Evolutionary conservation across 64 coral and sea anemone species (phyloP).

Genomic region (Dendrophyllia cribrosa): DNA sequence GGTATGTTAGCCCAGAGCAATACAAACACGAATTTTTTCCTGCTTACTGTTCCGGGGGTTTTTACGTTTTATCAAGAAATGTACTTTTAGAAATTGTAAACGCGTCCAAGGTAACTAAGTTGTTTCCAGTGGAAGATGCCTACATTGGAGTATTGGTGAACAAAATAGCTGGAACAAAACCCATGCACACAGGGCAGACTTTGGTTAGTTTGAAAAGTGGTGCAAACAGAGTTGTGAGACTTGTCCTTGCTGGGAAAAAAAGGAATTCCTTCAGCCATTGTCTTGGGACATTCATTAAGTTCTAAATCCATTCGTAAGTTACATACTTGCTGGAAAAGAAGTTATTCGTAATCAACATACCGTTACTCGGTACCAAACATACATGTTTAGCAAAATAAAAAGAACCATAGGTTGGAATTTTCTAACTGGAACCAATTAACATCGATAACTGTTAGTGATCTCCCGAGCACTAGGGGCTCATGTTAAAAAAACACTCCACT

Average conservation of each 20-base stretch:
- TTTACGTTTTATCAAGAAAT: constrained; percentile 46
- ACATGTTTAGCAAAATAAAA: no score
- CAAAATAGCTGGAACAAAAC: background rate
- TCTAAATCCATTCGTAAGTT: background rate
- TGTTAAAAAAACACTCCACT: no score
- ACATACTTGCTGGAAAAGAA: background rate
- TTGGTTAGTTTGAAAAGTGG: background rate
- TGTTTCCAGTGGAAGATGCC: constrained; percentile 40
- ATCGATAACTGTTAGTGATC: no score
- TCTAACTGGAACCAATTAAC: no score
- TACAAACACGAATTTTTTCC: background rate
- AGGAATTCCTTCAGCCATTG: background rate
- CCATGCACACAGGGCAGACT: background rate
- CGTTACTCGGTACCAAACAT: no score
- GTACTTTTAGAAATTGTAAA: constrained; percentile 23
- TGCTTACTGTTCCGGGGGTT: constrained; percentile 20
- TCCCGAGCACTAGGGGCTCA: no score
- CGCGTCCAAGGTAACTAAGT: background rate
- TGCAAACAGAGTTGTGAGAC: background rate
- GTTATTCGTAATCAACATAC: no score
- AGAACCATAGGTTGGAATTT: no score
- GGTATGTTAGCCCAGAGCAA: constrained; percentile 25
- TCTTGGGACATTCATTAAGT: background rate
- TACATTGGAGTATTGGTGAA: constrained; percentile 21
- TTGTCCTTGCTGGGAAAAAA: background rate